Evolutionary conservation across 2,888 invertebrate species (phyloP).

Genomic region (Tuberolachnus salignus): DNA sequence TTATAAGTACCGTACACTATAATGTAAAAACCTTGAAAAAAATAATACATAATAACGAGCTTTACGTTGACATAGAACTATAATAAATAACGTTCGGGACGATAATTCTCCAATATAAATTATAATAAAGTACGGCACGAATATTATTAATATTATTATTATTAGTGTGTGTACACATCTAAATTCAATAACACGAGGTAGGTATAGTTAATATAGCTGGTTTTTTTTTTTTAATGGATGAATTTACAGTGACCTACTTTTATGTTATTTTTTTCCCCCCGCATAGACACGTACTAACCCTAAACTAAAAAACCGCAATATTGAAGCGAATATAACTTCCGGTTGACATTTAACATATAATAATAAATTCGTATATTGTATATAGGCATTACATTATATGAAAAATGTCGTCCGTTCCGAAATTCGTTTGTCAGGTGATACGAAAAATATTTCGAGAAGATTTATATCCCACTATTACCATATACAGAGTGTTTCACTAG

Average conservation of each 20-base stretch:
- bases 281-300: not conserved
- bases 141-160: not conserved
- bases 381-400: not conserved
- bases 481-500: not conserved
- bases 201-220: not conserved
- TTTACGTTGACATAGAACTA: not conserved
- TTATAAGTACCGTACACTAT: too few species aligned
- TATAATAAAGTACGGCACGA: not conserved
- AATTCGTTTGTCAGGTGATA: conserved; percentile 40
- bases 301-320: conserved; percentile 8
- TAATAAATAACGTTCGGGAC: not conserved
- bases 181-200: not conserved
- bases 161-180: not conserved
- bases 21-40: conserved; percentile 20
- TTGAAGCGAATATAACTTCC: conserved; percentile 38
- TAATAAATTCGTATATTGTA: conserved; percentile 10
- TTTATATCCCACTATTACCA: conserved; percentile 15
- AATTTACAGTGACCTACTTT: not conserved
- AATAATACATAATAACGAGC: not conserved
- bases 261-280: not conserved
- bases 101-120: not conserved
- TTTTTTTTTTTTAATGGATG: not conserved
- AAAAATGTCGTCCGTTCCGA: conserved; percentile 31
- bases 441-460: conserved; percentile 28
- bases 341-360: conserved; percentile 3